Percentiles rank a stretch among this genome's conserved stretches.
phyloP scores from a whole-genome alignment of 2,797 vertebrate genomes.

The Gouania willdenowi region DNA sequence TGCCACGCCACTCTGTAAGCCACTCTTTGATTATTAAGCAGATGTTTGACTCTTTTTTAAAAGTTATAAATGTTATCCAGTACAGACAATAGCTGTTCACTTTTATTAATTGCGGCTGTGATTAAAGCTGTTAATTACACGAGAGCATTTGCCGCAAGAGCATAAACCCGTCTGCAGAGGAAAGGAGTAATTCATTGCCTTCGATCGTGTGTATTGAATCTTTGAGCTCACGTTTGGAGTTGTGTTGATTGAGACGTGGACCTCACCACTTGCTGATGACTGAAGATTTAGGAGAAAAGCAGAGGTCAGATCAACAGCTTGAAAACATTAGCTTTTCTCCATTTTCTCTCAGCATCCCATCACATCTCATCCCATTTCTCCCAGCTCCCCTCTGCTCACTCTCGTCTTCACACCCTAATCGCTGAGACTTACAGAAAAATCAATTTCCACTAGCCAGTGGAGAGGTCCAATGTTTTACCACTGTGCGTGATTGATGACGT shows the following conservation, averaged over 20 bases:
- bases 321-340: slow-evolving; percentile 22
- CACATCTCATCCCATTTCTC: slow-evolving; percentile 12
- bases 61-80: background rate
- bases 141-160: slow-evolving; percentile 1
- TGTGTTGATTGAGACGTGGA: background rate
- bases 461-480: slow-evolving; percentile 58
- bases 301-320: slow-evolving; percentile 3
- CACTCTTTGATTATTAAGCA: no score
- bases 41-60: no score
- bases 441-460: slow-evolving; percentile 63
- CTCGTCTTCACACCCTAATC: slow-evolving; percentile 64
- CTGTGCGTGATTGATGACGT: slow-evolving; percentile 71
- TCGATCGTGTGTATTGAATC: slow-evolving; percentile 7
- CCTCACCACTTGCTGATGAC: background rate
- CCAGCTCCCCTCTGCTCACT: slow-evolving; percentile 2
- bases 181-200: slow-evolving; percentile 6
- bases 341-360: slow-evolving; percentile 6
- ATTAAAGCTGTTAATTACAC: slow-evolving; percentile 28
- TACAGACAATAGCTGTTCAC: background rate
- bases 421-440: slow-evolving; percentile 69
- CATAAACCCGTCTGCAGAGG: slow-evolving; percentile 12
- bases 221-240: slow-evolving; percentile 5
- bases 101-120: slow-evolving; percentile 6
- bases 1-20: no score
- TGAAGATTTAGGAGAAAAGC: background rate